Conservation (phyloP, 2,888 invertebrate species). For the Epinotia brunnichana region DNA sequence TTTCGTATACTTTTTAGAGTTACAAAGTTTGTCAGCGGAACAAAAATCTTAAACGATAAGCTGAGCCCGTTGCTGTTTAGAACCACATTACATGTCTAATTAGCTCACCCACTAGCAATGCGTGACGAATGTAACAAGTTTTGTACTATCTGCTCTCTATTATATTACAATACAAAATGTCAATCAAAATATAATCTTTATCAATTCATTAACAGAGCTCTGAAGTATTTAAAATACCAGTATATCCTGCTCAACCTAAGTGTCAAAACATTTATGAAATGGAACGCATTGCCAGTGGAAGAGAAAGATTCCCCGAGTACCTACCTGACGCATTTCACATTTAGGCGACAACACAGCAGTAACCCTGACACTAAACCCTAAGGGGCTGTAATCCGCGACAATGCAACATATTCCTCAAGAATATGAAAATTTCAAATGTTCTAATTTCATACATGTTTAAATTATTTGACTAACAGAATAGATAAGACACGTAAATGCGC, state of each 20-base stretch:
- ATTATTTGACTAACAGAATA: slow-evolving; percentile 27
- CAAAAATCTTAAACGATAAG: slow-evolving; percentile 59
- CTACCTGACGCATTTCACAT: slow-evolving; percentile 34
- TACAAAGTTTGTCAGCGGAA: slow-evolving; percentile 58
- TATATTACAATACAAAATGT: slow-evolving; percentile 6
- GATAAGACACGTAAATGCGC: slow-evolving; percentile 23
- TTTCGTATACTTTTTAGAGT: slow-evolving; percentile 54
- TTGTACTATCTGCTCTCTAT: slow-evolving; percentile 32
- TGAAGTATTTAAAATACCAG: neutral
- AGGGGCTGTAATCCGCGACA: slow-evolving; percentile 18
- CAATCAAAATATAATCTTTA: slow-evolving; percentile 10
- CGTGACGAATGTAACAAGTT: slow-evolving; percentile 43
- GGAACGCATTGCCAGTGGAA: slow-evolving; percentile 63
- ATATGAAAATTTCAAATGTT: slow-evolving; percentile 24
- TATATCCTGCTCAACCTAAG: neutral
- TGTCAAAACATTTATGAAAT: neutral
- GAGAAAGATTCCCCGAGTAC: slow-evolving; percentile 49
- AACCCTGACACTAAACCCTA: slow-evolving; percentile 11
- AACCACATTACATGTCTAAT: slow-evolving; percentile 49
- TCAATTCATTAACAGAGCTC: neutral
- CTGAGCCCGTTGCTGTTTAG: slow-evolving; percentile 55
- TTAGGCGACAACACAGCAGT: neutral
- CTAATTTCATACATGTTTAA: slow-evolving; percentile 26
- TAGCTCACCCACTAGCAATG: slow-evolving; percentile 66
- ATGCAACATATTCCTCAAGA: slow-evolving; percentile 17